phyloP scores from a whole-genome alignment of 1,140 invertebrate genomes.

The Mycetomoellerius zeteki region DNA sequence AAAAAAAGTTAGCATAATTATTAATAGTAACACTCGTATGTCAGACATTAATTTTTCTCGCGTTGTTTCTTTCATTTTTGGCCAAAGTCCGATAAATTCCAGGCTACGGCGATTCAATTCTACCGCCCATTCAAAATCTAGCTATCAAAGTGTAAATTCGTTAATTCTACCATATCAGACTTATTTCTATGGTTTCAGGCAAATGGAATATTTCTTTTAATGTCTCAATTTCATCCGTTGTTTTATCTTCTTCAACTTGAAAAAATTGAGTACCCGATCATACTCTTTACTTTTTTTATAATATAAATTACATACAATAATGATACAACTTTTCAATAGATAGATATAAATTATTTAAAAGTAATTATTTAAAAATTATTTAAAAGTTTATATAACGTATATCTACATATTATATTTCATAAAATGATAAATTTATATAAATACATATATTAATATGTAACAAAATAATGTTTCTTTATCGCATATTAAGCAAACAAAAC shows the following conservation, averaged over 20 bases:
- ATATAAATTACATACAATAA: not conserved
- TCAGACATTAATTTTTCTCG: constrained; percentile 8
- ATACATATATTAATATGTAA: not conserved
- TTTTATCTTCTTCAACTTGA: not conserved
- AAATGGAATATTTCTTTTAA: not conserved
- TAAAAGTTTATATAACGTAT: not conserved
- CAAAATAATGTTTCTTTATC: not conserved
- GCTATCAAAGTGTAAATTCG: not conserved
- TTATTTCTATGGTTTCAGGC: not conserved
- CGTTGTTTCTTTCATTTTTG: not conserved
- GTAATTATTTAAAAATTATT: not conserved
- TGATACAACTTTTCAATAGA: not conserved
- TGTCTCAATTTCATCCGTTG: not conserved
- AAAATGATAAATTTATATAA: not conserved
- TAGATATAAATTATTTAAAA: not conserved
- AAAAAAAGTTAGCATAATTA: constrained; percentile 17
- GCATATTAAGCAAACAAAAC: not conserved
- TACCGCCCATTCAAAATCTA: constrained; percentile 65
- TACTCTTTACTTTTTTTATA: not conserved
- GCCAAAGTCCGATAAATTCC: constrained; percentile 46
- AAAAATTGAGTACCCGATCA: not conserved
- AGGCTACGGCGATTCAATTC: constrained; percentile 47
- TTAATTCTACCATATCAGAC: not conserved
- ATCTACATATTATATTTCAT: too few species aligned
- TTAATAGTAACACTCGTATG: not conserved